Conservation (phyloP, 1,140 invertebrate genomes). For the Diploscapter pachys region DNA sequence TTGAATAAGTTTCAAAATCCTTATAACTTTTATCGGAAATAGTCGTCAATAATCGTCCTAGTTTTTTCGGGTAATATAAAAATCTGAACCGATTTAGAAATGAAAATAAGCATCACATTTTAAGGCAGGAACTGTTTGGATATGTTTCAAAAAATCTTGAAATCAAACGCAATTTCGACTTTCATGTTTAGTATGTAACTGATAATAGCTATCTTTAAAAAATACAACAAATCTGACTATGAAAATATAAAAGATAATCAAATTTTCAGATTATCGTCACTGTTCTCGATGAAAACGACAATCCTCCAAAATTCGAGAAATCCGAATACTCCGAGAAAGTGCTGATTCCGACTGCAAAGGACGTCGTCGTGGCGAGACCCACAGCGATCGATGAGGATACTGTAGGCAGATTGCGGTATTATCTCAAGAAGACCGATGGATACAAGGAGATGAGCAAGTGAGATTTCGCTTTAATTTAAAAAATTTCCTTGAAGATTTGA, state of each 20-base stretch:
- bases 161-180: too few species aligned
- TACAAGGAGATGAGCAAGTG: not conserved
- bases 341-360: conserved; percentile 22
- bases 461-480: too few species aligned
- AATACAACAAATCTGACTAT: too few species aligned
- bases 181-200: too few species aligned
- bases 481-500: not conserved
- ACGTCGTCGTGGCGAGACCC: conserved; percentile 20
- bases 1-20: too few species aligned
- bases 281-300: conserved; percentile 89
- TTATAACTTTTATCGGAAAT: too few species aligned
- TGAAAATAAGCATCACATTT: not conserved
- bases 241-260: too few species aligned
- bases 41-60: too few species aligned
- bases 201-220: too few species aligned
- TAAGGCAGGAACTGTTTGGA: not conserved
- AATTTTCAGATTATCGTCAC: conserved; percentile 61
- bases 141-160: too few species aligned
- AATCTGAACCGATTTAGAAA: conserved; percentile 6
- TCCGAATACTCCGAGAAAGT: conserved; percentile 69
- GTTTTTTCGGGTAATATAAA: not conserved
- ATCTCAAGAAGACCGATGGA: conserved; percentile 8
- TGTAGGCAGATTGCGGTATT: conserved; percentile 25
- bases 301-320: conserved; percentile 83
- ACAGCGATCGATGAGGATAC: conserved; percentile 27